A percentile compares a stretch with the other conserved stretches of the same genome.
Evolutionary conservation across 2,113 vertebrate genomes (phyloP).

Genomic region (Cyanoderma ruficeps): DNA sequence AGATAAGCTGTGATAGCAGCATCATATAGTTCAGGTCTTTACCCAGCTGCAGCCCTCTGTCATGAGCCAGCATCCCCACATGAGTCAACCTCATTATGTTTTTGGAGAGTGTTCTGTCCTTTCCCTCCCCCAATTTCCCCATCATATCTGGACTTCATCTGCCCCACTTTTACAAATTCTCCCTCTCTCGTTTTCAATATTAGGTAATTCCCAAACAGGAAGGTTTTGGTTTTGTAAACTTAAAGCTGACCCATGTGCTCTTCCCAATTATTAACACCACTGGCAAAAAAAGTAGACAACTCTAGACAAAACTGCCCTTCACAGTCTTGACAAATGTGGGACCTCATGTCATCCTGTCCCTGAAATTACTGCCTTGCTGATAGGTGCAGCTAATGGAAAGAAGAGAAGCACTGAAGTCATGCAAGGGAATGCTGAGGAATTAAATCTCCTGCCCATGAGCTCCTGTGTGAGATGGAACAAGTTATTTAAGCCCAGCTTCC

Average conservation of each 20-base stretch:
- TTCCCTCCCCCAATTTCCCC: background rate
- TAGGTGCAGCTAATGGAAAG: background rate
- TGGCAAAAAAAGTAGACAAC: background rate
- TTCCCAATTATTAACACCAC: background rate
- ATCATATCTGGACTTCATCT: background rate
- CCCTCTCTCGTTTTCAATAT: background rate
- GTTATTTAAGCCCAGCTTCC: background rate
- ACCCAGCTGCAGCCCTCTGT: background rate
- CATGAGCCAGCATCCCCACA: background rate
- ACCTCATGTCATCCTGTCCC: background rate
- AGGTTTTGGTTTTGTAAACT: background rate
- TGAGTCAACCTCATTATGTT: background rate
- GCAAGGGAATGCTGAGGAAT: background rate
- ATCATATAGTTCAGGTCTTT: background rate
- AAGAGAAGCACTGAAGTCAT: background rate
- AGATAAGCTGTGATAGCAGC: background rate
- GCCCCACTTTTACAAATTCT: background rate
- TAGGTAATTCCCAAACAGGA: background rate
- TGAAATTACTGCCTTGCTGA: background rate
- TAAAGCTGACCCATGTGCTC: background rate
- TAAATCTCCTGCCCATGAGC: background rate
- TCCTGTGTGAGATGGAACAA: background rate
- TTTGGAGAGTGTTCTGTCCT: background rate
- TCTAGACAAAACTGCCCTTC: background rate
- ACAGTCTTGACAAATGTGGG: background rate